Percentiles rank a stretch among this genome's conserved stretches.
Evolutionary conservation across 2,888 invertebrate species (phyloP).

Genomic region (Caenorhabditis becei): DNA sequence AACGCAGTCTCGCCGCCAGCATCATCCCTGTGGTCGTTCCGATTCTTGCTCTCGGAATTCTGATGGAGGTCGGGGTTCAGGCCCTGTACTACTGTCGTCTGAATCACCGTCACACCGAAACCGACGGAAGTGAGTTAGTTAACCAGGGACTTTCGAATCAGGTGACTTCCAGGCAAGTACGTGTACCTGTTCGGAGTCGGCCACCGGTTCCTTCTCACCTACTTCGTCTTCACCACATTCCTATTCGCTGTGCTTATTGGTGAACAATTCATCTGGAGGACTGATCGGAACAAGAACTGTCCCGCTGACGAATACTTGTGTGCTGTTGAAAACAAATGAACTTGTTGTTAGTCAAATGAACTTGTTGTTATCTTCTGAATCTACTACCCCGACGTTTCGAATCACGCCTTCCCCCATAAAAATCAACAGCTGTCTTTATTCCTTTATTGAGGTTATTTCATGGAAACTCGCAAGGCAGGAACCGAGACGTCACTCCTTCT

Average conservation of each 20-base stretch:
- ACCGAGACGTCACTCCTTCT: background rate
- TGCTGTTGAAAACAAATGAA: background rate
- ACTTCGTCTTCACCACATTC: constrained; percentile 31
- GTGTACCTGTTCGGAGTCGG: constrained; percentile 31
- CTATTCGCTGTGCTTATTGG: background rate
- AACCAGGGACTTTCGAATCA: background rate
- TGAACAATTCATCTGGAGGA: constrained; percentile 25
- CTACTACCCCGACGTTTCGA: too few relatives aligned
- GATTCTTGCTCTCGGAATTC: constrained; percentile 24
- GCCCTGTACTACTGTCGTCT: constrained; percentile 20
- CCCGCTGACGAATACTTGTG: background rate
- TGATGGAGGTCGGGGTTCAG: constrained; percentile 32
- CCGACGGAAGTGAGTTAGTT: constrained; percentile 21
- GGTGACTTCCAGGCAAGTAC: constrained; percentile 18
- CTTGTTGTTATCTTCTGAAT: too few relatives aligned
- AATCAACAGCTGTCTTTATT: too few relatives aligned
- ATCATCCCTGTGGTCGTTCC: constrained; percentile 22
- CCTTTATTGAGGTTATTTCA: too few relatives aligned
- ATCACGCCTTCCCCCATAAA: too few relatives aligned
- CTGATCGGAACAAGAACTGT: constrained; percentile 15
- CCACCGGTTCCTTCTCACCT: constrained; percentile 31
- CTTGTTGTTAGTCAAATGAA: too few relatives aligned
- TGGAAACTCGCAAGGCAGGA: too few relatives aligned
- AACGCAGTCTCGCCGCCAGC: constrained; percentile 24
- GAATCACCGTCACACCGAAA: constrained; percentile 17